Conservation (phyloP, 1,140 invertebrate genomes). For the Brachionus rotundiformis region DNA sequence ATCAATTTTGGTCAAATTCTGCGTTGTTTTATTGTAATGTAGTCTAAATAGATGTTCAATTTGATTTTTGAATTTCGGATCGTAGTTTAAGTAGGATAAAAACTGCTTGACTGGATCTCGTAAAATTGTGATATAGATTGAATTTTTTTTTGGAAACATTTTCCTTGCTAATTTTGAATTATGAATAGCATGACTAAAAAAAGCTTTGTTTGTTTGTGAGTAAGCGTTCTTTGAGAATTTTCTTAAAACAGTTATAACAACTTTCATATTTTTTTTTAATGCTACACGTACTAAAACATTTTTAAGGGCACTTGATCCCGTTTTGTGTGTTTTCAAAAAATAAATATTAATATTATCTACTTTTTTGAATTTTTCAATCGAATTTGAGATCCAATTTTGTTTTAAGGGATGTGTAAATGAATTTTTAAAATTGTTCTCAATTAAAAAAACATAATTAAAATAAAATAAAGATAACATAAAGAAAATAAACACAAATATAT, state of each 20-base stretch:
- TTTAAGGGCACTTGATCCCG: not conserved
- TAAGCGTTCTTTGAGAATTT: not conserved
- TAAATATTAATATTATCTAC: not conserved
- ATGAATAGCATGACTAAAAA: not conserved
- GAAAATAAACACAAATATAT: no score
- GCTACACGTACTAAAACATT: not conserved
- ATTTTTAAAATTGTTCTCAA: no score
- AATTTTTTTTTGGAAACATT: not conserved
- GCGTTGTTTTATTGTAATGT: not conserved
- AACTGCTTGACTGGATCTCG: not conserved
- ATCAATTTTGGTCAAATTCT: not conserved
- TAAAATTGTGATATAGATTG: not conserved
- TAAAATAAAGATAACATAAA: no score
- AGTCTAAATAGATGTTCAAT: not conserved
- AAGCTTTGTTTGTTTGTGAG: not conserved
- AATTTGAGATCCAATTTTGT: not conserved
- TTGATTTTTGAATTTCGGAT: not conserved
- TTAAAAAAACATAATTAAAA: no score
- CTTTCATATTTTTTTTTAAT: not conserved
- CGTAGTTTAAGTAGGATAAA: not conserved
- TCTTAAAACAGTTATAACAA: not conserved
- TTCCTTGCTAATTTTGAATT: not conserved
- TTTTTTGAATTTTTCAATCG: not conserved
- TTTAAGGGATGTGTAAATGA: not conserved
- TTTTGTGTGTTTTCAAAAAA: constrained; percentile 21